Evolutionary conservation across 2,888 invertebrate genomes (phyloP).

Genomic region (Pristionchus mayeri): DNA sequence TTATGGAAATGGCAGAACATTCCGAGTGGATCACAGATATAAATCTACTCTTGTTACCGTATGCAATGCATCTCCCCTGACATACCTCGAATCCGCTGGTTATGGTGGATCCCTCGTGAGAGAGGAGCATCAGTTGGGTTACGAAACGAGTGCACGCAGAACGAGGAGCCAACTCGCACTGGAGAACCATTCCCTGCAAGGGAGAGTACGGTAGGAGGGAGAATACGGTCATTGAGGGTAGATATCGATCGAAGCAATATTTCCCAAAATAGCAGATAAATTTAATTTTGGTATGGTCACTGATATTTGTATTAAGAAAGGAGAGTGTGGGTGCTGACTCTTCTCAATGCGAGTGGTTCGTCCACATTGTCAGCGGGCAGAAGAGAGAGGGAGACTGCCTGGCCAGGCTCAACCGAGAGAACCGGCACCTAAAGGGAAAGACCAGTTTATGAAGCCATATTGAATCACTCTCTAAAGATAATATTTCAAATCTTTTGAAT

Average conservation of each 20-base stretch:
- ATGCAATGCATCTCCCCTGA: no score
- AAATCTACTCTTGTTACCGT: no score
- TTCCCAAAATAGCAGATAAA: no score
- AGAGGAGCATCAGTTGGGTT: conserved; percentile 91
- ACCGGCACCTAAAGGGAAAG: conserved; percentile 28
- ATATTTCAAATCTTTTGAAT: no score
- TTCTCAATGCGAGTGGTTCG: conserved; percentile 41
- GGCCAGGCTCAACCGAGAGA: conserved; percentile 41
- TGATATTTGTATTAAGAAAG: no score
- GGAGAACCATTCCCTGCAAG: conserved; percentile 87
- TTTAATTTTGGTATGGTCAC: no score
- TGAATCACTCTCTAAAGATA: no score
- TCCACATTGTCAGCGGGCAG: not conserved
- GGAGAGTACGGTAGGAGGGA: not conserved
- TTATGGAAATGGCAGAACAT: no score
- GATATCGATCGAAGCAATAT: no score
- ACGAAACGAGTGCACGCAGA: conserved; percentile 79
- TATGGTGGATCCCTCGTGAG: conserved; percentile 64
- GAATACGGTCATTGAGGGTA: no score
- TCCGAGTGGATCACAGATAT: no score
- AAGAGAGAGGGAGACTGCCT: conserved; percentile 39
- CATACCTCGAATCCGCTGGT: conserved; percentile 79
- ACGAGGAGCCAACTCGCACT: conserved; percentile 78
- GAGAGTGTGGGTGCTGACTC: not conserved
- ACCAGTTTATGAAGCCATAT: no score